phyloP scores from a whole-genome alignment of 2,888 invertebrate genomes.

The Mesorhabditis sp. region DNA sequence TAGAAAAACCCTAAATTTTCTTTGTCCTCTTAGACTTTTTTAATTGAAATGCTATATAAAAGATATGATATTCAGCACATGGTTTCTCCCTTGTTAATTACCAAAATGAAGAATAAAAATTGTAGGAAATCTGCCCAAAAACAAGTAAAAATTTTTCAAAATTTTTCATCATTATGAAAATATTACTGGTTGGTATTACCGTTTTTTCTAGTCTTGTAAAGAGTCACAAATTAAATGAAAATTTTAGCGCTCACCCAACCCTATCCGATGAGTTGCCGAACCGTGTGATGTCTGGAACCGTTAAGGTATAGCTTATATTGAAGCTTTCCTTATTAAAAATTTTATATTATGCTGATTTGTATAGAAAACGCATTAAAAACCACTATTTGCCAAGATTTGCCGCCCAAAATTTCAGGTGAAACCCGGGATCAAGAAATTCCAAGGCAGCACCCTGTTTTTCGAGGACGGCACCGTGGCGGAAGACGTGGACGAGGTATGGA shows the following conservation, averaged over 20 bases:
- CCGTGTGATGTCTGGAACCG: background rate
- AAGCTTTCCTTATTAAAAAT: no score
- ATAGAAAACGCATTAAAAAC: no score
- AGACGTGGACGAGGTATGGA: conserved; percentile 27
- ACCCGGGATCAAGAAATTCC: conserved; percentile 40
- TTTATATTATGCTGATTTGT: no score
- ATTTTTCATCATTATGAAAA: background rate
- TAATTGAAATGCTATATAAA: background rate
- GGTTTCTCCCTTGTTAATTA: no score
- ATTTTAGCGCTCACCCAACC: conserved; percentile 10
- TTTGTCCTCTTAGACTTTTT: background rate
- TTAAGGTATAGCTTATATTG: no score
- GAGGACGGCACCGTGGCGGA: conserved; percentile 39
- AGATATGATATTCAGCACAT: background rate
- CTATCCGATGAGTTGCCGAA: background rate
- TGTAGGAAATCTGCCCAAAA: no score
- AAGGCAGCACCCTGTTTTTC: conserved; percentile 33
- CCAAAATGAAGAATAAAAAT: no score
- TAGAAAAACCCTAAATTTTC: background rate
- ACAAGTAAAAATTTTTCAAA: no score
- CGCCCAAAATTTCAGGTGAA: conserved; percentile 27
- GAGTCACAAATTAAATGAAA: background rate
- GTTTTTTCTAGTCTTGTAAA: background rate
- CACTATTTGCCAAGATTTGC: no score
- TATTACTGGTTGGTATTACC: background rate